Percentiles rank a stretch among this genome's conserved stretches.
Conservation (phyloP, 2,888 invertebrate species). For the Lydus trimaculatus region DNA sequence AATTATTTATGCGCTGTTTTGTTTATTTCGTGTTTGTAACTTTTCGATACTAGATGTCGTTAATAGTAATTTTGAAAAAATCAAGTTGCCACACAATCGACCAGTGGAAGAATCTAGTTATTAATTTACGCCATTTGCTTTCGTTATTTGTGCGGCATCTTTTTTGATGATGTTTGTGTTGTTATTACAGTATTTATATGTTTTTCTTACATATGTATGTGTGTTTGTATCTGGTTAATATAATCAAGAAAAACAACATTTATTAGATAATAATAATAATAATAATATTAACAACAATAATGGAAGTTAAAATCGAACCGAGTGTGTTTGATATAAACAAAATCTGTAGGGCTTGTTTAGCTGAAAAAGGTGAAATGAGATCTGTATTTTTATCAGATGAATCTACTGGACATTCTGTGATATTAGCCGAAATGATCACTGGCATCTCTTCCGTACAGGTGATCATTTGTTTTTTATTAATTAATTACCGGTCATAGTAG, state of each 20-base stretch:
- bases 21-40: too few relatives aligned
- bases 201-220: conserved; percentile 33
- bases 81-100: conserved; percentile 56
- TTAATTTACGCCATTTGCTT: conserved; percentile 56
- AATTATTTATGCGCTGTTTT: too few relatives aligned
- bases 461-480: conserved; percentile 21
- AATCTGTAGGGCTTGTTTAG: conserved; percentile 62
- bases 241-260: background rate
- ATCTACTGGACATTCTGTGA: conserved; percentile 55
- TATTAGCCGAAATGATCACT: conserved; percentile 62
- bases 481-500: background rate
- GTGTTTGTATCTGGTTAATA: conserved; percentile 18
- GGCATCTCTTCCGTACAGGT: conserved; percentile 60
- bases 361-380: conserved; percentile 60
- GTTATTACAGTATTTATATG: conserved; percentile 32
- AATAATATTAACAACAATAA: conserved; percentile 30
- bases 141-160: conserved; percentile 55
- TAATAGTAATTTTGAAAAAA: background rate
- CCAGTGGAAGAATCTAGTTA: conserved; percentile 59
- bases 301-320: conserved; percentile 55
- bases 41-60: background rate
- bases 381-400: conserved; percentile 60
- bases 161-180: conserved; percentile 51
- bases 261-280: background rate
- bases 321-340: conserved; percentile 58